These are phyloP conservation scores for Unio delphinus DNA, from an alignment of 2,888 invertebrate genomes.

Conservation along the genomic window DNA sequence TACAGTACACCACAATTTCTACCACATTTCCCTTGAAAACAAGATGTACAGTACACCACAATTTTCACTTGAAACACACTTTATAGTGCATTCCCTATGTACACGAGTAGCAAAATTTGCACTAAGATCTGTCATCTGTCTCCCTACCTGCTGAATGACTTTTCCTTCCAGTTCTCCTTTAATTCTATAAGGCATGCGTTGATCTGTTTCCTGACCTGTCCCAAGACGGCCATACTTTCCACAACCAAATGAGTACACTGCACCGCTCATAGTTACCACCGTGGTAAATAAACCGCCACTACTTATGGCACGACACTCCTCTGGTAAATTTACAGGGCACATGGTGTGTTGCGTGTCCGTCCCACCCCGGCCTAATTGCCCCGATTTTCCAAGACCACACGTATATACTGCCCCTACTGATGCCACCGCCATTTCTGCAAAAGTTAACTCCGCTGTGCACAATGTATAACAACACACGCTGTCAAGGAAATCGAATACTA, in stretches of 20 bases:
- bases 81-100: too few relatives aligned
- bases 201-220: constrained; percentile 30
- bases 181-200: constrained; percentile 13
- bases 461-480: too few relatives aligned
- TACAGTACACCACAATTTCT: too few relatives aligned
- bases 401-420: constrained; percentile 14
- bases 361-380: constrained; percentile 47
- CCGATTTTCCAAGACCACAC: constrained; percentile 51
- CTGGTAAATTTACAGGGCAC: constrained; percentile 10
- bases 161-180: background rate
- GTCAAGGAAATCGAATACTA: too few relatives aligned
- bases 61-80: too few relatives aligned
- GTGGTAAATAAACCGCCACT: constrained; percentile 46
- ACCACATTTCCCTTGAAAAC: too few relatives aligned
- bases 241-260: constrained; percentile 42
- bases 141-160: too few relatives aligned
- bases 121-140: too few relatives aligned
- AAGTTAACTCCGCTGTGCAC: too few relatives aligned
- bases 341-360: constrained; percentile 25
- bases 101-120: too few relatives aligned
- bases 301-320: constrained; percentile 14
- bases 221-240: constrained; percentile 54
- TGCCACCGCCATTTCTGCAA: too few relatives aligned
- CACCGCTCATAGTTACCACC: constrained; percentile 31
- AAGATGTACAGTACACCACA: too few relatives aligned